Conservation (phyloP, 2,113 vertebrate genomes). For the Galeopterus variegatus region DNA sequence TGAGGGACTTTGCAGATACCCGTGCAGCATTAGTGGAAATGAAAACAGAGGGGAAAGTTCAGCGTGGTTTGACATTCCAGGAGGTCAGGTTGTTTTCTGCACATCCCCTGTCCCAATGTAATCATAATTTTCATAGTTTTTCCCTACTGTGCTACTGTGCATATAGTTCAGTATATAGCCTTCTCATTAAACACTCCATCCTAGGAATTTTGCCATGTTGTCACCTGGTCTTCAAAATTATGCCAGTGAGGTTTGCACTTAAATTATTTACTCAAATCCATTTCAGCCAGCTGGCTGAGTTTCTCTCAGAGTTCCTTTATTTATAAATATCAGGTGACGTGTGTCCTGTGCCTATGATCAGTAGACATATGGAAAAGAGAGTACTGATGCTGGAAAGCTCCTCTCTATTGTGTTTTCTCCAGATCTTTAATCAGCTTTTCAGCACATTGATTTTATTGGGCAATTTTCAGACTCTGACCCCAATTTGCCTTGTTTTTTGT, state of each 20-base stretch:
- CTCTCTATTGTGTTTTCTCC: not conserved
- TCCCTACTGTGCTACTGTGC: not conserved
- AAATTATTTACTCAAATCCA: not conserved
- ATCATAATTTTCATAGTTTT: not conserved
- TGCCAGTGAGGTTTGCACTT: conserved; percentile 34
- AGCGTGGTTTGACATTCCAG: not conserved
- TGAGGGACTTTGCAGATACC: not conserved
- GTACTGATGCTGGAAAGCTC: not conserved
- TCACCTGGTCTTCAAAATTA: conserved; percentile 31
- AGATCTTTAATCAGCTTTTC: not conserved
- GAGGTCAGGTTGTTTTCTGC: not conserved
- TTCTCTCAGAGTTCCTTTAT: conserved; percentile 21
- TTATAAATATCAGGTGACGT: not conserved
- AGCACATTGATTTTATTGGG: not conserved
- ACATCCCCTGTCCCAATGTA: not conserved
- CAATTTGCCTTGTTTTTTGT: not conserved
- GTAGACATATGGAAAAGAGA: not conserved
- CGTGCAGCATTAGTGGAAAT: rapidly evolving
- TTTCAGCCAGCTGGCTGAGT: conserved; percentile 36
- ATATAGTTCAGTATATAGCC: not conserved
- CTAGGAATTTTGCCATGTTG: not conserved
- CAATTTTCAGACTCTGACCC: not conserved
- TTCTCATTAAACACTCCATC: not conserved
- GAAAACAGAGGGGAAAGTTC: not conserved
- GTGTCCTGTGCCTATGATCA: not conserved